A percentile compares a stretch with the other conserved stretches of the same genome.
Conservation (phyloP, 2,797 vertebrate genomes). For the Apodemus agrarius region DNA sequence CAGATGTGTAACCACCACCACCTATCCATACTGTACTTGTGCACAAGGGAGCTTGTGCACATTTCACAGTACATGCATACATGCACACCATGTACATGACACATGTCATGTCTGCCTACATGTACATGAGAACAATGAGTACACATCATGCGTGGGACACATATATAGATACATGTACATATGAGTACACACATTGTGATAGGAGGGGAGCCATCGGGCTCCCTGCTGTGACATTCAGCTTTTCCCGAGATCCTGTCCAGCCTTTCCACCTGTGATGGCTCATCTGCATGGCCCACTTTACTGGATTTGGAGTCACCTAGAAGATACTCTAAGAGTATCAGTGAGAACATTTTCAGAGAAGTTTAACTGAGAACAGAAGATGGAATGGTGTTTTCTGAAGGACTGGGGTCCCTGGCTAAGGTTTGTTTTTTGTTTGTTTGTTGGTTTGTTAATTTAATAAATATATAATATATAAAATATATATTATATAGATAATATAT, state of each 20-base stretch:
- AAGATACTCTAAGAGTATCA: neutral
- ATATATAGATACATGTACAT: neutral
- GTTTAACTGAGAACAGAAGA: neutral
- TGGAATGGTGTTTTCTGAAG: neutral
- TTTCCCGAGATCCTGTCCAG: rapidly evolving
- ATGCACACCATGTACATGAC: no score
- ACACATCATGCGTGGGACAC: neutral
- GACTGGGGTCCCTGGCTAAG: neutral
- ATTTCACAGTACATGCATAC: neutral
- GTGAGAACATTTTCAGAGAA: neutral
- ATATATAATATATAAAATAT: no score
- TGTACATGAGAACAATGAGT: rapidly evolving
- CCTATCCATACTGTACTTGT: rapidly evolving
- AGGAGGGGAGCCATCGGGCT: neutral
- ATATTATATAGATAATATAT: no score
- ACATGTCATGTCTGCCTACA: neutral
- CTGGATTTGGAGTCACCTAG: neutral
- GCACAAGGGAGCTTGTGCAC: no score
- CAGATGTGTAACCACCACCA: rapidly evolving
- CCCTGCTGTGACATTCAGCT: rapidly evolving
- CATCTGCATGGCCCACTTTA: neutral
- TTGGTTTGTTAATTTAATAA: neutral
- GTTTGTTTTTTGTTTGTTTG: neutral
- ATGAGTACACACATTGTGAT: neutral
- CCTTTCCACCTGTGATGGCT: neutral